Percentiles rank a stretch among this genome's conserved stretches.
phyloP scores from a whole-genome alignment of 2,797 vertebrate species.

The Diplodus puntazzo region DNA sequence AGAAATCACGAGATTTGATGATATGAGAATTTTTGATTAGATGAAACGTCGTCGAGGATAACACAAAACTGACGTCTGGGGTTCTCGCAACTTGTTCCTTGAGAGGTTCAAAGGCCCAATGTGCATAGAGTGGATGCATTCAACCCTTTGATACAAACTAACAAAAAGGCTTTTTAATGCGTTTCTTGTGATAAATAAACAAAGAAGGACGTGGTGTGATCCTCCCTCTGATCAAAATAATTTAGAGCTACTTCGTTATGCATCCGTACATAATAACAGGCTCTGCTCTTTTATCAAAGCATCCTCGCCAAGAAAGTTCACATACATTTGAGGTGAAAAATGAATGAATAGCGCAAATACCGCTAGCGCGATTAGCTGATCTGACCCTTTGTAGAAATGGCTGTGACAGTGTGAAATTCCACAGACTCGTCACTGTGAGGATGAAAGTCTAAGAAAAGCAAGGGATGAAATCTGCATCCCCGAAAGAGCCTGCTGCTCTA shows the following conservation, averaged over 20 bases:
- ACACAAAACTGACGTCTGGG: slow-evolving; percentile 36
- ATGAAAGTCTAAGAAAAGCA: slow-evolving; percentile 86
- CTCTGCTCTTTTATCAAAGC: slow-evolving; percentile 50
- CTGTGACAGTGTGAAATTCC: slow-evolving; percentile 87
- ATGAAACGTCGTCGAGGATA: slow-evolving; percentile 73
- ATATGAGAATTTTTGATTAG: slow-evolving; percentile 72
- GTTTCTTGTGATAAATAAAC: slow-evolving; percentile 50
- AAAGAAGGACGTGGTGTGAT: slow-evolving; percentile 37
- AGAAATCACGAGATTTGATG: slow-evolving; percentile 65
- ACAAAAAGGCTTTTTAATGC: slow-evolving; percentile 53
- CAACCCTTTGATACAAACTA: slow-evolving; percentile 42
- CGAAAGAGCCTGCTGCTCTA: slow-evolving; percentile 82
- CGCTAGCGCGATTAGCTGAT: slow-evolving; percentile 67
- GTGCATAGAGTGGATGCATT: slow-evolving; percentile 21
- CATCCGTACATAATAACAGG: slow-evolving; percentile 32
- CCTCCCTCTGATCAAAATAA: slow-evolving; percentile 41
- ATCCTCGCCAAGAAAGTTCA: slow-evolving; percentile 33
- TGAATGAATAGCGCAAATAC: slow-evolving; percentile 50
- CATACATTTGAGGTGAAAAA: slow-evolving; percentile 58
- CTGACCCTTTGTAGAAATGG: slow-evolving; percentile 82
- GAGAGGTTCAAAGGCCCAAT: slow-evolving; percentile 33
- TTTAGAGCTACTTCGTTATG: slow-evolving; percentile 31
- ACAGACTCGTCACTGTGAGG: slow-evolving; percentile 77
- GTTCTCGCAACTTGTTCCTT: slow-evolving; percentile 19
- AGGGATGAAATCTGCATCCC: slow-evolving; percentile 83